Evolutionary conservation across 2,113 vertebrate species (phyloP), one percentile per base, ranked within the genome.

Genomic region (Chiloscyllium plagiosum): DNA sequence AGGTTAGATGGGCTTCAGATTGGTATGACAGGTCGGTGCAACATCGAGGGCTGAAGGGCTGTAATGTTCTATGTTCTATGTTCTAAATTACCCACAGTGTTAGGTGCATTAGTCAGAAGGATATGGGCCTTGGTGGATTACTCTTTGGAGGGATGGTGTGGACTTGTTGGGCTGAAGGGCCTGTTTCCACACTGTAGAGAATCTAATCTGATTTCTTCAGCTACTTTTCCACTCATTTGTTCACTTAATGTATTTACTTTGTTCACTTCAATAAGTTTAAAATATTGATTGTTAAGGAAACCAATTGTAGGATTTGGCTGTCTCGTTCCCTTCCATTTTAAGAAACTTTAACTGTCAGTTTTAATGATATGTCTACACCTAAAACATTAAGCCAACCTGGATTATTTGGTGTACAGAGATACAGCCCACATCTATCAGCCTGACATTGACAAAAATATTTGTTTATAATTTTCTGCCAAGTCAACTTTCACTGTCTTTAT

Each of bases 401-500:
- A 50, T 87, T 26, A 26, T 47, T 50, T 87, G 26, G 47, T 2
- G 5, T 89, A 61, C 56, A 12, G 3, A 2, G 26, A 7, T 2
- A 47, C 19, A 85, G 22, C 78, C 20, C 19, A 37, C 17, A 47
- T 1, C 37, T 47, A 26, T 33, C 61, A 29, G 61, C 26, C 29
- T 17, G 13, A 90, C 87, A 61, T 17, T 65, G 26, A 61, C 50
- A 61, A 33, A 26, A 61, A 90, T 13, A 52, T 29, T 90, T 61
- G 26, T 90, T 61, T 90, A 52, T 61, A 90, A 90, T 65, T 33
- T 90, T 90, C 52, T n/a, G 26, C 87, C 52, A 13, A 33, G 26
- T 61, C 12, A 90, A 61, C 87, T 61, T 33, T 90, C 87, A 90
- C 87, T 90, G 50, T 89, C 86, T 90, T 87, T 90, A 61, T 90